Evolutionary conservation across 2,113 vertebrate genomes (phyloP), one percentile per base, ranked within the genome.

Genomic region (Mus pahari): DNA sequence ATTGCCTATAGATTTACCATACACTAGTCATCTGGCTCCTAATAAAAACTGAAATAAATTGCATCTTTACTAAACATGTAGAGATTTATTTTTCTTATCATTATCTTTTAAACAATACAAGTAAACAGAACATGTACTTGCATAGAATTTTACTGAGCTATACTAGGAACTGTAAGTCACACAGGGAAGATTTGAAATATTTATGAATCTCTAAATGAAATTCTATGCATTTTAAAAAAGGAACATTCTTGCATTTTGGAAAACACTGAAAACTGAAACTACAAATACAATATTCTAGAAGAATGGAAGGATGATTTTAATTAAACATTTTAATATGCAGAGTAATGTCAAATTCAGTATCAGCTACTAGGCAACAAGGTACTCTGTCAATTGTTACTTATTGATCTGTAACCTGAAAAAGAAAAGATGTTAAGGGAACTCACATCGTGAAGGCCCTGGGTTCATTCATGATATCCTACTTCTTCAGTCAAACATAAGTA

Each of bases 1-100:
- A 0, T 48, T 64, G 60, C 5, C 7, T 42, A 7, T 11, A 5
- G 1, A 13, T 14, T 75, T 28, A 26, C 3, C 1, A 64, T 26
- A 0, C 11, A 75, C 14, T 26, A 71, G 58, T 22, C 8, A 60
- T 58, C 13, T 75, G 66, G 10, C 11, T 91, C 3, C 11, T 70
- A 81, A 17, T 55, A 22, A 79, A 71, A 71, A 60, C 28, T 71
- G 1, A 88, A 88, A 70, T 58, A 8, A 9, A 53, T 20, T 48
- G 39, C 9, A 70, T 60, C 14, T 70, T 17, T 70, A 39, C 45
- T 66, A 77, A 66, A 55, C 16, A 73, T 13, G 4, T 50, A 45
- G 3, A 88, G 2, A 70, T 70, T 70, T 70, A 50, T 71, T 94
- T 22, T 89, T 64, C n/a, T 81, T 53, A 10, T 33, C 4, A 50